These are phyloP conservation scores for Gisinianus flammeolus DNA, from an alignment of 2,888 invertebrate species.

Conservation along the genomic window DNA sequence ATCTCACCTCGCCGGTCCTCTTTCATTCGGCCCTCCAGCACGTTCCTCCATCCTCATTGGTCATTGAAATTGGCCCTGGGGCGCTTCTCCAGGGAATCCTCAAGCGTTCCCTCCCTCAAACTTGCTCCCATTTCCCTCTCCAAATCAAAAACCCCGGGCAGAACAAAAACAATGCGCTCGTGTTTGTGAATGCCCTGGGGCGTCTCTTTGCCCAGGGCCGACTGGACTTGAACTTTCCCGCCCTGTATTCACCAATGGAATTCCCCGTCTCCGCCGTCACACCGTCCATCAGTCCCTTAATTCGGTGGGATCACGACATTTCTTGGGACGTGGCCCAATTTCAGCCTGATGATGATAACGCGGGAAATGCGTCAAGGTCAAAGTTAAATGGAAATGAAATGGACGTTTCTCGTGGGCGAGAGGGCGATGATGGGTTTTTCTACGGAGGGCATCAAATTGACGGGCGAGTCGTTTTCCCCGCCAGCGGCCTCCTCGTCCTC, in stretches of 20 bases:
- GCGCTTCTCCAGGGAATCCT: conserved; percentile 65
- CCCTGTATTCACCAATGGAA: conserved; percentile 75
- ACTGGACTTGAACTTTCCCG: conserved; percentile 75
- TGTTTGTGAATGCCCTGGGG: conserved; percentile 70
- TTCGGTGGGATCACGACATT: conserved; percentile 82
- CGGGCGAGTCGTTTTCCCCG: conserved; percentile 90
- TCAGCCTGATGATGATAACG: too few relatives aligned
- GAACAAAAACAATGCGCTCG: conserved; percentile 67
- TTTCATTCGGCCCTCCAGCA: conserved; percentile 66
- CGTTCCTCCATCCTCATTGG: conserved; percentile 65
- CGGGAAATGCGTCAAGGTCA: neutral
- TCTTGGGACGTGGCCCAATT: conserved; percentile 29
- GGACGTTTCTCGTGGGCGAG: conserved; percentile 63
- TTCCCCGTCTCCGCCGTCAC: conserved; percentile 88
- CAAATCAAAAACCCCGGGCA: too few relatives aligned
- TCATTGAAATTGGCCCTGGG: conserved; percentile 63
- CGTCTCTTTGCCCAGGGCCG: conserved; percentile 77
- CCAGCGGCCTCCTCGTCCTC: conserved; percentile 87
- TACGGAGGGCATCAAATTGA: conserved; percentile 83
- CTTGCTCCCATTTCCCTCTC: conserved; percentile 64
- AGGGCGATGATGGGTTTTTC: conserved; percentile 74
- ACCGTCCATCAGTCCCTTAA: conserved; percentile 78
- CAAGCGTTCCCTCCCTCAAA: conserved; percentile 64
- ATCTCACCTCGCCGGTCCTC: conserved; percentile 64
- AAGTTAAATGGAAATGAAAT: conserved; percentile 23